Percentiles rank a stretch among this genome's conserved stretches.
These are phyloP conservation scores for Girardinus metallicus DNA, from an alignment of 2,797 vertebrate genomes.

Conservation along the genomic window DNA sequence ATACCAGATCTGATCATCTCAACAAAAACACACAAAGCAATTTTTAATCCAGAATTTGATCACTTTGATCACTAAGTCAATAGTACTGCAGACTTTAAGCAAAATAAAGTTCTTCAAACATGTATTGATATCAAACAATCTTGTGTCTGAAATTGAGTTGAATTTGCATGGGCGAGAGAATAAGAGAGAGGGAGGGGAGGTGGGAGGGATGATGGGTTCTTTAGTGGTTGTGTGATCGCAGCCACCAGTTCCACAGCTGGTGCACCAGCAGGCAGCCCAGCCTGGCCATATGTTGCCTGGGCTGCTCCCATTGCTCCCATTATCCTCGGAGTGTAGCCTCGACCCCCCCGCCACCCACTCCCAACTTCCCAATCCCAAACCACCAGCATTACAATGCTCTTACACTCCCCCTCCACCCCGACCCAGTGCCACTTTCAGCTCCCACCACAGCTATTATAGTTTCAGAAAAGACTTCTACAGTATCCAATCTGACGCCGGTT, in stretches of 20 bases:
- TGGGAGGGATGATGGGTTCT: slow-evolving; percentile 64
- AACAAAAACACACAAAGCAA: not conserved
- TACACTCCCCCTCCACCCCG: slow-evolving; percentile 7
- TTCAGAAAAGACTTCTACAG: not conserved
- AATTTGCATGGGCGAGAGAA: slow-evolving; percentile 48
- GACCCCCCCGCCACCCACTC: slow-evolving; percentile 16
- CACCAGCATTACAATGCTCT: slow-evolving; percentile 19
- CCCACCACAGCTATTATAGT: slow-evolving; percentile 6
- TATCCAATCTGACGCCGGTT: not conserved
- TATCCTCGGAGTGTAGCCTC: slow-evolving; percentile 81
- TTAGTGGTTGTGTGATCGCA: slow-evolving; percentile 84
- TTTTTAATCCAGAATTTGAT: not conserved
- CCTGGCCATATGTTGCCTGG: slow-evolving; percentile 89
- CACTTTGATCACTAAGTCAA: not conserved
- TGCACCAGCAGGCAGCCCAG: slow-evolving; percentile 91
- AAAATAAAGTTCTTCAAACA: not conserved
- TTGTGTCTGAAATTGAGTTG: slow-evolving; percentile 11
- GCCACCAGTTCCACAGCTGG: slow-evolving; percentile 92
- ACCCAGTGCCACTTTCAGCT: slow-evolving; percentile 12
- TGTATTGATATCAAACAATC: not conserved
- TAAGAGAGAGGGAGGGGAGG: slow-evolving; percentile 14
- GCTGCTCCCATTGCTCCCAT: slow-evolving; percentile 91
- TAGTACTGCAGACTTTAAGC: not conserved
- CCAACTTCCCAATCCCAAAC: slow-evolving; percentile 15
- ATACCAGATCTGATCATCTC: not conserved